phyloP scores from a whole-genome alignment of 2,888 invertebrate genomes.

The Sinodicranocentrus sp. region DNA sequence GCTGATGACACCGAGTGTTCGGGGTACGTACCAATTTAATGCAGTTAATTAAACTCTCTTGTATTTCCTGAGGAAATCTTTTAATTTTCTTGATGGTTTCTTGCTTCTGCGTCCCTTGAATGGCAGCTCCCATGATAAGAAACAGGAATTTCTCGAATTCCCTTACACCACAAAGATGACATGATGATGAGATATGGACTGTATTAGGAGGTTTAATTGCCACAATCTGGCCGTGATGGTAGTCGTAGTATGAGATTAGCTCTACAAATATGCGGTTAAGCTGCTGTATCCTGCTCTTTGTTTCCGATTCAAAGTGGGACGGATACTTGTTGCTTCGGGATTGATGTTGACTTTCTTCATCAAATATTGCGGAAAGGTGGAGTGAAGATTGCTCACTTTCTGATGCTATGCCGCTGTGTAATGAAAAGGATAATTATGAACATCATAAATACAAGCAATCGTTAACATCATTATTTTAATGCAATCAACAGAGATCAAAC shows the following conservation, averaged over 20 bases:
- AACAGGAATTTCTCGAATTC: conserved; percentile 76
- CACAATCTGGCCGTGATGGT: conserved; percentile 75
- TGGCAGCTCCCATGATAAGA: conserved; percentile 75
- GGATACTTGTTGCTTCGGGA: conserved; percentile 72
- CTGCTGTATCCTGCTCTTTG: conserved; percentile 73
- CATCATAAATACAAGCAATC: too few relatives aligned
- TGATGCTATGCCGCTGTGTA: conserved; percentile 72
- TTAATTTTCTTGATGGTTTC: conserved; percentile 75
- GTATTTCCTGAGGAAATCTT: conserved; percentile 73
- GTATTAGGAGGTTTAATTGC: conserved; percentile 74
- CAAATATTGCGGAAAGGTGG: conserved; percentile 76
- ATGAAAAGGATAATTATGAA: conserved; percentile 1
- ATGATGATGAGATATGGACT: conserved; percentile 75
- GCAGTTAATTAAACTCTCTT: conserved; percentile 74
- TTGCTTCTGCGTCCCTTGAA: conserved; percentile 75
- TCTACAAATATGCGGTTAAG: conserved; percentile 75
- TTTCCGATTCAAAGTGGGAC: conserved; percentile 75
- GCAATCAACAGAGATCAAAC: too few relatives aligned
- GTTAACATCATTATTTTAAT: too few relatives aligned
- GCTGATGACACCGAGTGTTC: too few relatives aligned
- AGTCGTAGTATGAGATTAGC: conserved; percentile 75
- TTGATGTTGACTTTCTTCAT: conserved; percentile 73
- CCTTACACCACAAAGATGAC: conserved; percentile 73
- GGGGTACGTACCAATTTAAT: conserved; percentile 73
- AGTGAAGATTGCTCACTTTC: conserved; percentile 76